These are phyloP conservation scores for Hylyphantes graminicola DNA, from an alignment of 1,140 invertebrate genomes.

Conservation along the genomic window DNA sequence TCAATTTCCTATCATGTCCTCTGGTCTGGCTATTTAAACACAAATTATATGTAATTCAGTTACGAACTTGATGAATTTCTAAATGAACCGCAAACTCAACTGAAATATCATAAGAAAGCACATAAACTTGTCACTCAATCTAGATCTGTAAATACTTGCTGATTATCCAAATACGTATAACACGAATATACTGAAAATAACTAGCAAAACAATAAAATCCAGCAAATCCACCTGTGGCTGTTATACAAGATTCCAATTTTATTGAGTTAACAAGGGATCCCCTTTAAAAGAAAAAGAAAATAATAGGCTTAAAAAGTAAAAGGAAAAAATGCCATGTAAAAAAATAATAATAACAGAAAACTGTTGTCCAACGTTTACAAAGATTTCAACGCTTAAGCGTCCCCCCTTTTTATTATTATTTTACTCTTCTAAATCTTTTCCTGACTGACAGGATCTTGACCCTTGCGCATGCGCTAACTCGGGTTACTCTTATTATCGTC, in stretches of 20 bases:
- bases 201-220: too few species aligned
- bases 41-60: too few species aligned
- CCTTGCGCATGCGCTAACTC: slow-evolving; percentile 50
- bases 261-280: slow-evolving; percentile 18
- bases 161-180: too few species aligned
- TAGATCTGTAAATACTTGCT: too few species aligned
- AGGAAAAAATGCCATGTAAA: neutral
- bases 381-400: slow-evolving; percentile 37
- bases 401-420: slow-evolving; percentile 18
- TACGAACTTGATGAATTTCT: too few species aligned
- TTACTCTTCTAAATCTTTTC: neutral
- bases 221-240: too few species aligned
- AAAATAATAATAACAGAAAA: neutral
- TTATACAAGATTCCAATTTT: neutral
- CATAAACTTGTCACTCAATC: too few species aligned
- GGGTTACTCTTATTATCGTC: slow-evolving; percentile 12
- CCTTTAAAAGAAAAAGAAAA: neutral
- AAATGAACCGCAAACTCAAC: too few species aligned
- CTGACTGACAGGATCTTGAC: slow-evolving; percentile 52
- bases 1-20: too few species aligned
- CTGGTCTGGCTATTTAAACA: too few species aligned
- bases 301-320: slow-evolving; percentile 1
- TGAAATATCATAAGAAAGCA: too few species aligned
- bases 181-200: too few species aligned
- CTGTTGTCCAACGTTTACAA: slow-evolving; percentile 37